Base-by-base conservation (phyloP, 1,140 invertebrate genomes). In the Andrena cerasifolii region DNA sequence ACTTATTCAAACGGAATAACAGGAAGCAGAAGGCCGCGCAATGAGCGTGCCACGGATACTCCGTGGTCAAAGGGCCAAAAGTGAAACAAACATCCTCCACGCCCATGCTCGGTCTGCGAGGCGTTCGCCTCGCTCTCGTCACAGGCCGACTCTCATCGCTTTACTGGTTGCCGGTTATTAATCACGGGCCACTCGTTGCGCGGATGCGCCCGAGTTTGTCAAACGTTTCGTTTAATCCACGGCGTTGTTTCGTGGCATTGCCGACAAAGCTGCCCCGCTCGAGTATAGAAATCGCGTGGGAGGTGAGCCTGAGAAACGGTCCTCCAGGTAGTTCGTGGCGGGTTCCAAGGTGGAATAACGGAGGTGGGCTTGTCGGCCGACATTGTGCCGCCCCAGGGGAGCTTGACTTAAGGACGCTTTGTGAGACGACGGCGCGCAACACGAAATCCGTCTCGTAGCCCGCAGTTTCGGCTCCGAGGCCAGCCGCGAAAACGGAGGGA, bases 401-500 rank as follows among this genome's bases (percentile, higher is more conserved):
- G 63, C 80, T 83, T 54, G 78, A 83, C 67, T 83, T 67, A 67
- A 77, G 58, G 47, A 79, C 16, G 59, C 70, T 83, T 83, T 74
- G 76, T 74, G 58, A 14, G 49, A 49, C 28, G 7, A 40, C 58
- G 51, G 43, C 40, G 47, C 51, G 63, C 24, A 68, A 68, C 68
- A 5, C 59, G 47, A 72, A 82, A 79, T 83, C 76, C 75, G 76
- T 83, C 80, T 63, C 67, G 71, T 66, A 73, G 63, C 21, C 73
- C 5, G 26, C 53, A 59, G 47, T 68, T 63, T 80, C 49, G 40
- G 53, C 24, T 43, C 53, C 10, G 36, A 26, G 51, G 47, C 28
- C 47, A 68, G 43, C 51, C 51, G 31, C 61, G 33, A 59, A 54
- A 16, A 54, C 16, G 26, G 14, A n/a, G 33, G 31, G 51, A 76